These are phyloP conservation scores for Colinus virginianus DNA, from an alignment of 2,113 vertebrate genomes.

Conservation along the genomic window DNA sequence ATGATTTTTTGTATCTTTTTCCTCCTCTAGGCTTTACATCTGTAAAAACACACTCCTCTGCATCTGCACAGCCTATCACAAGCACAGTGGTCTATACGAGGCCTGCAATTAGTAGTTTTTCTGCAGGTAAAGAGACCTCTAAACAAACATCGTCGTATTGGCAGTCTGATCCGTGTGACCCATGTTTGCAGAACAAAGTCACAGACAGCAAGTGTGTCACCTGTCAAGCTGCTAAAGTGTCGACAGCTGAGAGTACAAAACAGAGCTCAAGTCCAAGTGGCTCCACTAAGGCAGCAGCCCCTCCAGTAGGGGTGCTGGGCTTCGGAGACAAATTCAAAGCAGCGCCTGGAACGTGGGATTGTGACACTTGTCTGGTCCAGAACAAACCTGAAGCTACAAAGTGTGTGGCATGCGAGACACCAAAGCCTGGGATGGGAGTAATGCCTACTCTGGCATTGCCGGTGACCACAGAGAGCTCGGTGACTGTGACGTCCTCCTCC, in stretches of 20 bases:
- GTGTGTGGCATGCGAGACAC: slow-evolving; percentile 94
- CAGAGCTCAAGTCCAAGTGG: slow-evolving; percentile 60
- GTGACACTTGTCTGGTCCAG: slow-evolving; percentile 94
- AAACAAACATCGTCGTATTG: slow-evolving; percentile 82
- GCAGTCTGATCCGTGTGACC: slow-evolving; percentile 83
- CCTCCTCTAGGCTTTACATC: slow-evolving; percentile 81
- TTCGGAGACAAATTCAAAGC: slow-evolving; percentile 87
- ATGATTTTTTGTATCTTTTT: background rate
- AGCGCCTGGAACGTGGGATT: slow-evolving; percentile 89
- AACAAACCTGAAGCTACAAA: slow-evolving; percentile 93
- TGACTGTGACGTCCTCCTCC: slow-evolving; percentile 63
- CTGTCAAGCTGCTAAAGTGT: slow-evolving; percentile 79
- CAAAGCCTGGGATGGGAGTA: slow-evolving; percentile 93
- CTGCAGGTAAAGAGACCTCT: slow-evolving; percentile 78
- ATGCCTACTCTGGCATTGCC: slow-evolving; percentile 85
- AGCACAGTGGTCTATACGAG: slow-evolving; percentile 75
- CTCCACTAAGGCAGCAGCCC: slow-evolving; percentile 54
- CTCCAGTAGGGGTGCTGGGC: slow-evolving; percentile 66
- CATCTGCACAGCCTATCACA: slow-evolving; percentile 64
- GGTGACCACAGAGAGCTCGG: slow-evolving; percentile 74
- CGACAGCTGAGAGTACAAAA: slow-evolving; percentile 70
- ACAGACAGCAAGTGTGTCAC: slow-evolving; percentile 85
- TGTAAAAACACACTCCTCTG: slow-evolving; percentile 71
- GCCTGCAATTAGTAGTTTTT: slow-evolving; percentile 79
- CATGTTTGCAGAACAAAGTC: slow-evolving; percentile 84